These are phyloP conservation scores for Drosophila erecta DNA, from an alignment of 1,140 invertebrate genomes.

Conservation along the genomic window DNA sequence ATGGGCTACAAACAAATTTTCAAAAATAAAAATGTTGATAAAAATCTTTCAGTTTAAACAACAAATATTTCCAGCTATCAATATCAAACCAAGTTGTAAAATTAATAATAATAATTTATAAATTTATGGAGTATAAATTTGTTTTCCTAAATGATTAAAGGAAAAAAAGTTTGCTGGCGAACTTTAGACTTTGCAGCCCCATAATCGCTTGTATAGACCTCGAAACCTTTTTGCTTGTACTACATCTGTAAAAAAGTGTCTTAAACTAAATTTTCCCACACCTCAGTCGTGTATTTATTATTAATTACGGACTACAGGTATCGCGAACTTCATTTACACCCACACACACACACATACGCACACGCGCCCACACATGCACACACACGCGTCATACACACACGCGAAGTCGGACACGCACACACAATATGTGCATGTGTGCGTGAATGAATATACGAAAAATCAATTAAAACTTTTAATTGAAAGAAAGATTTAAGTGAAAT, in stretches of 20 bases:
- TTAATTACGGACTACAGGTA: constrained; percentile 10
- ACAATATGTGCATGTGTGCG: constrained; percentile 10
- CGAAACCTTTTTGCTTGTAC: not conserved
- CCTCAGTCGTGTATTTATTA: constrained; percentile 3
- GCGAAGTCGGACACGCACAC: not conserved
- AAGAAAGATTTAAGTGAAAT: constrained; percentile 78
- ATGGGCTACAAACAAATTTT: no score
- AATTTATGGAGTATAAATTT: no score
- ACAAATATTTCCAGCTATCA: no score
- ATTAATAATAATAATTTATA: no score
- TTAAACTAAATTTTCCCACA: constrained; percentile 1
- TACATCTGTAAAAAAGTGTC: not conserved
- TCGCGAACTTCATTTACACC: constrained; percentile 1
- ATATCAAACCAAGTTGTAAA: no score
- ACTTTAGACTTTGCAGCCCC: no score
- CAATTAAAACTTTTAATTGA: constrained; percentile 79
- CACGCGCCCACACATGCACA: no score
- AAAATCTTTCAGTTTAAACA: no score
- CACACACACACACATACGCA: not conserved
- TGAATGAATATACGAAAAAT: constrained; percentile 55
- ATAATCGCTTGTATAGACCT: no score
- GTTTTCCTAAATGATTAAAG: no score
- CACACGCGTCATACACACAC: not conserved
- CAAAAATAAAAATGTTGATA: no score
- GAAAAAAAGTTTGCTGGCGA: no score